phyloP scores from a whole-genome alignment of 53 echinoderm and acorn worm genomes.

The Henricia sp. region DNA sequence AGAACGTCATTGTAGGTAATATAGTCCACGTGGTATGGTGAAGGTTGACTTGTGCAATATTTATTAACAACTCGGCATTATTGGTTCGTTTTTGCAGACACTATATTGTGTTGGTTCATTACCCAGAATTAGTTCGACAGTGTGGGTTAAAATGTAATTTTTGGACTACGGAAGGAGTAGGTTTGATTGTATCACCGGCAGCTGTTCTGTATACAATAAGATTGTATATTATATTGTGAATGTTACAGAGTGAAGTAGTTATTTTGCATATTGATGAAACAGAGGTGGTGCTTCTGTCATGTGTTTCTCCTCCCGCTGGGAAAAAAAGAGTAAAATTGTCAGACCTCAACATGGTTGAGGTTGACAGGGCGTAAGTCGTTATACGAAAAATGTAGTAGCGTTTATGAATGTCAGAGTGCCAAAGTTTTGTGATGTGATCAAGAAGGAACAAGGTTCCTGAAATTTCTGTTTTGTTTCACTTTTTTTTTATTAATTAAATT shows the following conservation, averaged over 20 bases:
- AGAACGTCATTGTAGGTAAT: too few relatives aligned
- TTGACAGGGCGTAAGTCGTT: background rate
- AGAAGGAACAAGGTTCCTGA: constrained; percentile 44
- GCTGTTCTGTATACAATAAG: constrained; percentile 33
- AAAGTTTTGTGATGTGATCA: constrained; percentile 30
- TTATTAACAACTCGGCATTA: constrained; percentile 24
- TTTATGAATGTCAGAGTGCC: constrained; percentile 33
- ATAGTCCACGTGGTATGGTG: constrained; percentile 34
- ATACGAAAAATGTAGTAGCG: background rate
- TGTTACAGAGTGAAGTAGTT: constrained; percentile 30
- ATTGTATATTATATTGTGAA: constrained; percentile 56
- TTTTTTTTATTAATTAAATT: background rate
- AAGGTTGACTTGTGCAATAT: constrained; percentile 61
- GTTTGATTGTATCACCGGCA: constrained; percentile 44
- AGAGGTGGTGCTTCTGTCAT: constrained; percentile 46
- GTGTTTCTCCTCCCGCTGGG: constrained; percentile 46
- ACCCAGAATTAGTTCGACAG: background rate
- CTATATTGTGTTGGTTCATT: background rate
- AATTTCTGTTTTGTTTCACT: background rate
- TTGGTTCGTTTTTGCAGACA: constrained; percentile 22
- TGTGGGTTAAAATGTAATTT: constrained; percentile 21
- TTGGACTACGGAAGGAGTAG: background rate
- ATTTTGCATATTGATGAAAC: constrained; percentile 9
- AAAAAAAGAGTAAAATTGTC: constrained; percentile 22
- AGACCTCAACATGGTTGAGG: constrained; percentile 1